These are phyloP conservation scores for Corythaeola cristata DNA, from an alignment of 2,113 vertebrate genomes.

Conservation along the genomic window DNA sequence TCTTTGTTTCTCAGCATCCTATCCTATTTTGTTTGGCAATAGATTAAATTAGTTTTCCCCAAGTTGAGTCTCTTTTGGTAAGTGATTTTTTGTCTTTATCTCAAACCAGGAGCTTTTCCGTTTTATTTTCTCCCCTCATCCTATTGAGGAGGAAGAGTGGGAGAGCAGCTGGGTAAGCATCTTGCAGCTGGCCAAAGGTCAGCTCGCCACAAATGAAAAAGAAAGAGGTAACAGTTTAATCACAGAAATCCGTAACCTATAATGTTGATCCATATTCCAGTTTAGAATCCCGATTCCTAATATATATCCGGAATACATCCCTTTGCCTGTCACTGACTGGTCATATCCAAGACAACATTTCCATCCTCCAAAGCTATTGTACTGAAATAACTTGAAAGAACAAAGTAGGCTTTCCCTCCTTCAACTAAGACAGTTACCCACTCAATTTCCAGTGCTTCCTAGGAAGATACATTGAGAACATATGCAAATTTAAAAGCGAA, in stretches of 20 bases:
- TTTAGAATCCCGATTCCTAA: neutral
- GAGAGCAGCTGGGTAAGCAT: neutral
- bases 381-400: neutral
- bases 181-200: neutral
- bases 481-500: neutral
- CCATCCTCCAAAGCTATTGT: neutral
- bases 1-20: neutral
- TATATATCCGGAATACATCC: neutral
- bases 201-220: neutral
- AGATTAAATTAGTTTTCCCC: neutral
- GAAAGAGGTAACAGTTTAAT: neutral
- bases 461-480: neutral
- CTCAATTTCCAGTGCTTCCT: neutral
- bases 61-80: neutral
- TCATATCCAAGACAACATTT: neutral
- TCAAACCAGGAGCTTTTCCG: neutral
- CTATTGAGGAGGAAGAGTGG: neutral
- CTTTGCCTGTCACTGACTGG: neutral
- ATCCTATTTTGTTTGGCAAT: neutral
- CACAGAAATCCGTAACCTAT: neutral
- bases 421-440: neutral
- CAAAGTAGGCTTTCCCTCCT: neutral
- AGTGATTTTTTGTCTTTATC: neutral
- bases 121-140: neutral
- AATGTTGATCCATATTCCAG: neutral